A percentile compares a stretch with the other conserved stretches of the same genome.
Conservation (phyloP, 2,888 invertebrate genomes). For the Saturnia japonica region DNA sequence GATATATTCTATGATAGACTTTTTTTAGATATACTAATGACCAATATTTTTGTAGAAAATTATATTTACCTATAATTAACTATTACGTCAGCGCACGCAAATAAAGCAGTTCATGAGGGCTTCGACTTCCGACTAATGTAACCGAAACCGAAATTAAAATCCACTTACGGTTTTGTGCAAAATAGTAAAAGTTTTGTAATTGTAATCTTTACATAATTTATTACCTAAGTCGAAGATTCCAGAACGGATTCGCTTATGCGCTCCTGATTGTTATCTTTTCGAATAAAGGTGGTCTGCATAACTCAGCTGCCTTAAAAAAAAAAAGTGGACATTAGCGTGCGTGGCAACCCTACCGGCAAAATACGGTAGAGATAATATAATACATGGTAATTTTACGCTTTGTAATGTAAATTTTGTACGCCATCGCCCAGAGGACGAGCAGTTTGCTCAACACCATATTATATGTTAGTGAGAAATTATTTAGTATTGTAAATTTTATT, state of each 20-base stretch:
- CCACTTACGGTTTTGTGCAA: too few relatives aligned
- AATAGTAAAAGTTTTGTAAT: too few relatives aligned
- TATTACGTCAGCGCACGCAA: too few relatives aligned
- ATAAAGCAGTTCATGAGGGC: too few relatives aligned
- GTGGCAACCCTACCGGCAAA: constrained; percentile 36
- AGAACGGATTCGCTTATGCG: not conserved
- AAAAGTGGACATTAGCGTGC: not conserved
- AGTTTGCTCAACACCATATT: constrained; percentile 10
- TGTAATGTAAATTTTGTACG: constrained; percentile 41
- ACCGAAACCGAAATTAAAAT: not conserved
- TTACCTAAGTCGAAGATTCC: constrained; percentile 12
- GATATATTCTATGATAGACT: too few relatives aligned
- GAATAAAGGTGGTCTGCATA: not conserved
- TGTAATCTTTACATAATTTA: too few relatives aligned
- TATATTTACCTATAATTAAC: too few relatives aligned
- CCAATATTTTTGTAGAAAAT: too few relatives aligned
- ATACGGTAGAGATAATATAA: constrained; percentile 33
- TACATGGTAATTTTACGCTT: constrained; percentile 44
- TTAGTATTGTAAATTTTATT: not conserved
- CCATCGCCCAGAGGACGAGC: constrained; percentile 1
- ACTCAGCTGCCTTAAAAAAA: not conserved
- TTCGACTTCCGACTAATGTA: too few relatives aligned
- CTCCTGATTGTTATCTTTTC: not conserved
- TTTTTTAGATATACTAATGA: too few relatives aligned
- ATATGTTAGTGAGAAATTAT: constrained; percentile 10